phyloP scores from a whole-genome alignment of 2,113 vertebrate species.

The Macroglossus sobrinus region DNA sequence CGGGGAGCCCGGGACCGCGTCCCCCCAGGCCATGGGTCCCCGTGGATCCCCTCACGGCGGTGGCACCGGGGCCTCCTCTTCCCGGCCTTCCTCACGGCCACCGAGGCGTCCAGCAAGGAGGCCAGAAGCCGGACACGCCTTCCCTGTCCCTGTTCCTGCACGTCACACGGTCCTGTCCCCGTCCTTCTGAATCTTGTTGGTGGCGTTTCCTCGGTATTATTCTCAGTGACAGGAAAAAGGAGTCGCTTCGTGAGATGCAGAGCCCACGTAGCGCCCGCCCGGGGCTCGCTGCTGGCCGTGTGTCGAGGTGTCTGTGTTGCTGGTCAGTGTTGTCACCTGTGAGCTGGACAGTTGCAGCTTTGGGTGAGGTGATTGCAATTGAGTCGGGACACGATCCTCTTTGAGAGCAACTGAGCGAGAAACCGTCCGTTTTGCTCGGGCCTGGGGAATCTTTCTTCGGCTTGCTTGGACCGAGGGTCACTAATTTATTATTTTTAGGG shows the following conservation, averaged over 20 bases:
- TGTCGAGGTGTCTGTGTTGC: slow-evolving; percentile 73
- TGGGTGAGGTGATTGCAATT: slow-evolving; percentile 56
- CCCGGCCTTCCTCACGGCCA: neutral
- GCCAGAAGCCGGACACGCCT: slow-evolving; percentile 85
- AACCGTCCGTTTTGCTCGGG: slow-evolving; percentile 52
- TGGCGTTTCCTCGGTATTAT: slow-evolving; percentile 81
- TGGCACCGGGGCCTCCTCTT: neutral
- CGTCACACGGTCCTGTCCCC: neutral
- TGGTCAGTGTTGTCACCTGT: slow-evolving; percentile 60
- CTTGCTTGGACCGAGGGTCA: slow-evolving; percentile 20
- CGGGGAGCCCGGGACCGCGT: too few relatives aligned
- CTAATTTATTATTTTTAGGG: slow-evolving; percentile 57
- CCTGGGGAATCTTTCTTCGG: neutral
- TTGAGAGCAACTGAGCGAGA: slow-evolving; percentile 52
- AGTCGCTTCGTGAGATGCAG: slow-evolving; percentile 83
- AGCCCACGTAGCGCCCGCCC: slow-evolving; percentile 84
- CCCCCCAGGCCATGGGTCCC: neutral
- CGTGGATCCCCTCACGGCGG: neutral
- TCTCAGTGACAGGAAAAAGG: slow-evolving; percentile 72
- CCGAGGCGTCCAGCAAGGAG: slow-evolving; percentile 80
- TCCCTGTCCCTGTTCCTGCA: too few relatives aligned
- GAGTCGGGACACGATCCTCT: slow-evolving; percentile 52
- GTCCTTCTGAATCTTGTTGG: slow-evolving; percentile 79
- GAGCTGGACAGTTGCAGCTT: slow-evolving; percentile 65
- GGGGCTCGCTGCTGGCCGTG: slow-evolving; percentile 84